phyloP scores from a whole-genome alignment of 2,888 invertebrate species.

The Microctonus brassicae region DNA sequence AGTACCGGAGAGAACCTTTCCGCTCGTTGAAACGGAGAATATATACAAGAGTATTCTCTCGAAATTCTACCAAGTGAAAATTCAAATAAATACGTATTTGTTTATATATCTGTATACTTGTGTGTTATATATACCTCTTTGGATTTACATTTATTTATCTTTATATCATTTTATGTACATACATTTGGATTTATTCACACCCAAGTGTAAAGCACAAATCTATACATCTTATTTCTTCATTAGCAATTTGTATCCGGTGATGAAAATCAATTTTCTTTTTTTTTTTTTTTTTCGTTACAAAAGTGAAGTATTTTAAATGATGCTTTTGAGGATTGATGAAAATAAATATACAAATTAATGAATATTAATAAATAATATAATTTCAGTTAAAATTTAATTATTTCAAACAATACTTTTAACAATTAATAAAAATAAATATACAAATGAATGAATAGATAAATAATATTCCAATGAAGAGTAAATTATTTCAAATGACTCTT shows the following conservation, averaged over 20 bases:
- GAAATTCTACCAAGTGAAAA: slow-evolving; percentile 28
- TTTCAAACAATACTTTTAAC: no score
- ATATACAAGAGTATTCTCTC: slow-evolving; percentile 27
- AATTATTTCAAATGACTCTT: no score
- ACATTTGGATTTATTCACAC: not conserved
- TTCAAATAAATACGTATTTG: slow-evolving; percentile 2
- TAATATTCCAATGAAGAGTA: no score
- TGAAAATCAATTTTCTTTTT: no score
- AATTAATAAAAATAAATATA: no score
- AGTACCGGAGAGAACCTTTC: slow-evolving; percentile 36
- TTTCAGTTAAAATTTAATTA: no score
- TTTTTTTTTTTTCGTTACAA: no score
- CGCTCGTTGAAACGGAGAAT: slow-evolving; percentile 31
- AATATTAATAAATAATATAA: no score
- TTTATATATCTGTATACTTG: not conserved
- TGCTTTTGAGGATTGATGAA: no score
- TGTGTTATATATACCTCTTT: not conserved
- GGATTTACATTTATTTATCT: not conserved
- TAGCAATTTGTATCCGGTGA: not conserved
- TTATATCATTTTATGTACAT: not conserved
- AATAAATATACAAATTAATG: no score
- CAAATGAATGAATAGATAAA: no score
- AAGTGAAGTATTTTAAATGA: no score
- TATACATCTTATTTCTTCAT: not conserved
- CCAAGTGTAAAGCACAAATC: not conserved